Conservation (phyloP, 2,888 invertebrate genomes). For the Hesperia comma region DNA sequence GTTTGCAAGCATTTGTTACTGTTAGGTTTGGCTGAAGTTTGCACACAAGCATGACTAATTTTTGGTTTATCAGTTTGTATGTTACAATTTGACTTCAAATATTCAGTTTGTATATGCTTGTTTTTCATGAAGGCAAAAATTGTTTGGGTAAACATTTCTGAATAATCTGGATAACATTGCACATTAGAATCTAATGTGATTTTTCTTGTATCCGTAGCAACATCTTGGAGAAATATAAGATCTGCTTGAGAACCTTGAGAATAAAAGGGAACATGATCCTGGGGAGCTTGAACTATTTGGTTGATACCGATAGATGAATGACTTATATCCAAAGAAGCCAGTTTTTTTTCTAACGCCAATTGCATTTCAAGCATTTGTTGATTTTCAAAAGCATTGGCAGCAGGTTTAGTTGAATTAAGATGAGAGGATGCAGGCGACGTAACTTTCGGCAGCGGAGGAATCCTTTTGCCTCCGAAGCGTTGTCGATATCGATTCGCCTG, state of each 20-base stretch:
- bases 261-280: conserved; percentile 64
- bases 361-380: conserved; percentile 77
- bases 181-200: conserved; percentile 69
- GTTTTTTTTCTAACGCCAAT: conserved; percentile 68
- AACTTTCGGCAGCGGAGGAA: conserved; percentile 61
- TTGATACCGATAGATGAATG: conserved; percentile 70
- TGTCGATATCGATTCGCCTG: conserved; percentile 80
- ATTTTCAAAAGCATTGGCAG: conserved; percentile 58
- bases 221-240: conserved; percentile 67
- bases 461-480: conserved; percentile 71
- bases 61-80: conserved; percentile 70
- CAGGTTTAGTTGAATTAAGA: conserved; percentile 51
- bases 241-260: conserved; percentile 78
- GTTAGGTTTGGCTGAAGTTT: conserved; percentile 58
- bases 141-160: conserved; percentile 74
- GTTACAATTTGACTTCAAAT: conserved; percentile 52
- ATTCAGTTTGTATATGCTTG: conserved; percentile 67
- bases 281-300: conserved; percentile 68
- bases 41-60: conserved; percentile 58
- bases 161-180: conserved; percentile 61
- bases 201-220: conserved; percentile 69
- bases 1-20: conserved; percentile 61
- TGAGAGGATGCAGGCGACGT: conserved; percentile 64
- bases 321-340: conserved; percentile 67
- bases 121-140: conserved; percentile 66